Conservation (phyloP, 1,140 invertebrate species). For the Neotoxoptera formosana region DNA sequence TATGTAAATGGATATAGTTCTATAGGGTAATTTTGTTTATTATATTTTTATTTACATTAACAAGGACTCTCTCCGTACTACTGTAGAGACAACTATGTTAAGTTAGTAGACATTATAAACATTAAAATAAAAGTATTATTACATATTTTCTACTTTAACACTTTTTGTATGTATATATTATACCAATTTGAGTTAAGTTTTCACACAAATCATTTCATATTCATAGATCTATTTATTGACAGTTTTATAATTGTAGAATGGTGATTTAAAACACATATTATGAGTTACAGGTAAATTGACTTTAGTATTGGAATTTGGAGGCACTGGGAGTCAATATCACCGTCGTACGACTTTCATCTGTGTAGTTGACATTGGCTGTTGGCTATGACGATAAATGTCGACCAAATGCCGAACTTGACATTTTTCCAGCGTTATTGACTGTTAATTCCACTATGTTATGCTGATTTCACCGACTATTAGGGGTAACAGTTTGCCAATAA, state of each 20-base stretch:
- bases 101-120: neutral
- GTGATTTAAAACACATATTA: neutral
- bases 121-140: neutral
- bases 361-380: neutral
- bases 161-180: neutral
- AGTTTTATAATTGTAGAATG: neutral
- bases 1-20: neutral
- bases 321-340: neutral
- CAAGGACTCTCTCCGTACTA: neutral
- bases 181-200: no score
- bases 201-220: neutral
- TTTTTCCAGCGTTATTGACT: neutral
- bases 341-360: neutral
- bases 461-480: no score
- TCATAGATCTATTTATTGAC: neutral
- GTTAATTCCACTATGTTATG: neutral
- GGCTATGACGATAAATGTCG: neutral
- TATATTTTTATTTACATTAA: slow-evolving; percentile 1
- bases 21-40: neutral
- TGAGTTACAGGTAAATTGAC: neutral
- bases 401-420: neutral
- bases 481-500: no score
- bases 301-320: neutral
- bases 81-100: neutral
- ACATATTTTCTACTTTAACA: neutral